Evolutionary conservation across 2,888 invertebrate species (phyloP), one percentile per base, ranked within the genome.

Genomic region (Sarcophaga carnaria): DNA sequence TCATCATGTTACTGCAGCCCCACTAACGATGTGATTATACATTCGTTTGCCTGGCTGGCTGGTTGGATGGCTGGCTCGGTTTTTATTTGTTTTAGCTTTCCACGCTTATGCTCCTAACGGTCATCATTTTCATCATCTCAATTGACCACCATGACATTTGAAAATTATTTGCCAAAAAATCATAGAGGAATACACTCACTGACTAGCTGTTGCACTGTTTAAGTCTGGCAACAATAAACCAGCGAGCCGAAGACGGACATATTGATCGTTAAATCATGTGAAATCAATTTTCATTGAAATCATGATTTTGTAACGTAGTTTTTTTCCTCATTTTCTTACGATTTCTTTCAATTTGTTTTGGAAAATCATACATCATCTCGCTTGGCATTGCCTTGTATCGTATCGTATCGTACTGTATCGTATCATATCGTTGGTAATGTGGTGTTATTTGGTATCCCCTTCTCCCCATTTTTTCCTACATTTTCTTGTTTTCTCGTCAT

Each of bases 301-400:
- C 90, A 89, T 90, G 92, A 91, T 91, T 91, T 92, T 89, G 71
- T 64, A 71, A 63, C 22, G 37, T 8, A 22, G 10, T 77, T 63
- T 76, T 20, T 47, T 69, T 25, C 27, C 27, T 6, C 27, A 37
- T 0, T 60, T 47, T 45, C 4, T 66, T 88, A 86, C 88, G 89
- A 88, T 89, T 47, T 47, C 66, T 75, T 70, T 78, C 74, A 17
- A 54, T 88, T 60, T 37, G 74, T 81, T 84, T 66, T 82, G 88
- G 60, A 90, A 92, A 91, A 90, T 91, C 89, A 91, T 91, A 91
- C 91, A 91, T 92, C 91, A 91, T 89, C 90, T 88, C 88, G 37
- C 37, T 8, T 37, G 3, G 37, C 8, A 37, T 37, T 89, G 49
- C 49, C 22, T 54, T 10, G 37, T 2, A 37, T 37, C 2, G 37